Percentiles rank a stretch among this genome's conserved stretches.
Evolutionary conservation across 2,888 invertebrate genomes (phyloP).

Genomic region (Thumatha senex): DNA sequence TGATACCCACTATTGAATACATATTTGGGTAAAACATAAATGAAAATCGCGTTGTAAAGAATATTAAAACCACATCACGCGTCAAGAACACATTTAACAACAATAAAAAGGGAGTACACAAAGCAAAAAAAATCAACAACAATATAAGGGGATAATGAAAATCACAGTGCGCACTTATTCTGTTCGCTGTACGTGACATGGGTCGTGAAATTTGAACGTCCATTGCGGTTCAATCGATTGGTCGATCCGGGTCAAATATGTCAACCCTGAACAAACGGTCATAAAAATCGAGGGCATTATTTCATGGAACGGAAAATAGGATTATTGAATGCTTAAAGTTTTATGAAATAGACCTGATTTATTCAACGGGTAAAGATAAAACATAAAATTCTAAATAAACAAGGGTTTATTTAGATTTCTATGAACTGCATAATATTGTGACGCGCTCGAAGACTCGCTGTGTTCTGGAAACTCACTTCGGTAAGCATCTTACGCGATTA

Average conservation of each 20-base stretch:
- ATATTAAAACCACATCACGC: slow-evolving; percentile 24
- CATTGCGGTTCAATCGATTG: slow-evolving; percentile 42
- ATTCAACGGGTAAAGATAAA: neutral
- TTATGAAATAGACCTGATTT: slow-evolving; percentile 12
- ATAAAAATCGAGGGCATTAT: slow-evolving; percentile 31
- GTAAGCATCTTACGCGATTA: no score
- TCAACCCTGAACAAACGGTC: slow-evolving; percentile 24
- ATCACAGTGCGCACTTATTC: slow-evolving; percentile 50
- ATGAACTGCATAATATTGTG: no score
- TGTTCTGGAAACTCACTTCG: no score
- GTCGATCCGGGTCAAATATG: slow-evolving; percentile 42
- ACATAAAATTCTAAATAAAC: no score
- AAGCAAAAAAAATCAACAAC: slow-evolving; percentile 28
- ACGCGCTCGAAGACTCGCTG: no score
- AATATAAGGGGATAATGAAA: slow-evolving; percentile 47
- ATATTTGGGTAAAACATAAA: no score
- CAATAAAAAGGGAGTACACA: slow-evolving; percentile 24
- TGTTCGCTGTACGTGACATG: slow-evolving; percentile 48
- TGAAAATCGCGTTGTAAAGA: no score
- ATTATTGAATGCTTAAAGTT: slow-evolving; percentile 28
- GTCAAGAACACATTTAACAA: slow-evolving; percentile 21
- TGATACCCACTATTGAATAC: no score
- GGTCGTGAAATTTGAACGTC: slow-evolving; percentile 40
- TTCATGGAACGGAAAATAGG: slow-evolving; percentile 29
- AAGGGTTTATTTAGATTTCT: no score